phyloP scores from a whole-genome alignment of 2,113 vertebrate species.

The Paramisgurnus dabryanus region DNA sequence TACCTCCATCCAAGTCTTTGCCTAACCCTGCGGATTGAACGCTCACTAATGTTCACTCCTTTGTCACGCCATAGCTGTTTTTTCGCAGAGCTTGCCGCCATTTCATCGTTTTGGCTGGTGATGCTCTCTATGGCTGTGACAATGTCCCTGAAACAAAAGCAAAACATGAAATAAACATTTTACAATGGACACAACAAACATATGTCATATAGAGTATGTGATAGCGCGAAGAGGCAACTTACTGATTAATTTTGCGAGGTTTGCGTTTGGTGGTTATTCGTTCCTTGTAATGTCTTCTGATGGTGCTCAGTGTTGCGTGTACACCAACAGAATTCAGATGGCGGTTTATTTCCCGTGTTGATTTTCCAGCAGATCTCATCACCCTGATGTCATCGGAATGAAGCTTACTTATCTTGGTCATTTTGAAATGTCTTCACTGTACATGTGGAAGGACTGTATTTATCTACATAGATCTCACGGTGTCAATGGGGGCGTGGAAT shows the following conservation, averaged over 20 bases:
- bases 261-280: no score
- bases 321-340: not conserved
- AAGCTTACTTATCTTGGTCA: not conserved
- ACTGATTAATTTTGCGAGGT: no score
- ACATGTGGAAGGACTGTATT: not conserved
- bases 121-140: not conserved
- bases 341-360: not conserved
- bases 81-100: not conserved
- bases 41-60: not conserved
- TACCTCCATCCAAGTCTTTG: not conserved
- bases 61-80: not conserved
- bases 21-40: not conserved
- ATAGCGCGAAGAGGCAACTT: no score
- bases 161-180: not conserved
- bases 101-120: not conserved
- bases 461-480: not conserved
- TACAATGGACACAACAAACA: not conserved
- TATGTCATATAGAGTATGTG: no score
- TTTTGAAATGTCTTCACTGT: not conserved
- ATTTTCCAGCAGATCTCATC: not conserved
- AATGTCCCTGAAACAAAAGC: not conserved
- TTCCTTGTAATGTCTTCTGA: not conserved
- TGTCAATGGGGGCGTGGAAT: no score
- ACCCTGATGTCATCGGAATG: not conserved
- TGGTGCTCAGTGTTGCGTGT: not conserved